phyloP scores from a whole-genome alignment of 2,113 vertebrate genomes.

The Channa argus region DNA sequence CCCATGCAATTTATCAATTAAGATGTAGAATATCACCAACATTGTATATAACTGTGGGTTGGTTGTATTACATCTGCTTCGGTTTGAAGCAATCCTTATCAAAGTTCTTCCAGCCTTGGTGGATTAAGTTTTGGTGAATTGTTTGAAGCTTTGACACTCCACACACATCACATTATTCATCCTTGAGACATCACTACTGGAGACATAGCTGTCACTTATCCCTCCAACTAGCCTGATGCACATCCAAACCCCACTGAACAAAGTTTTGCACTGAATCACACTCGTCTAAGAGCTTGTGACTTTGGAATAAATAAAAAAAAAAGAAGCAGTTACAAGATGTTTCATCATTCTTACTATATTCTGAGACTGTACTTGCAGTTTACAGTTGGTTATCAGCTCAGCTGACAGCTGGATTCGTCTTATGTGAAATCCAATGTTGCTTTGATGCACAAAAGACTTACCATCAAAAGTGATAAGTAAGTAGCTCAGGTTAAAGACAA shows the following conservation, averaged over 20 bases:
- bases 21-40: no score
- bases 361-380: slow-evolving; percentile 17
- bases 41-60: no score
- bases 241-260: slow-evolving; percentile 15
- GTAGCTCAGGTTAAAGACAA: slow-evolving; percentile 16
- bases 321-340: slow-evolving; percentile 41
- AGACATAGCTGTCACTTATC: slow-evolving; percentile 33
- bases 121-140: background rate
- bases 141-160: slow-evolving; percentile 24
- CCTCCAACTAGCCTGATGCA: background rate
- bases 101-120: background rate
- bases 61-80: no score
- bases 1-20: no score
- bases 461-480: slow-evolving; percentile 18
- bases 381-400: slow-evolving; percentile 42
- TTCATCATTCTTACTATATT: slow-evolving; percentile 49
- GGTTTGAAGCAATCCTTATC: no score
- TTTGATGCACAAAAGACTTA: slow-evolving; percentile 36
- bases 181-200: slow-evolving; percentile 8
- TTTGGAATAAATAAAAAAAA: background rate
- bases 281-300: slow-evolving; percentile 22
- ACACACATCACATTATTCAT: slow-evolving; percentile 24
- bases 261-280: slow-evolving; percentile 32
- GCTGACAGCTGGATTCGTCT: slow-evolving; percentile 29
- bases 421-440: slow-evolving; percentile 31